Evolutionary conservation across 1,140 invertebrate genomes (phyloP), one percentile per base, ranked within the genome.

Genomic region (Myzus persicae): DNA sequence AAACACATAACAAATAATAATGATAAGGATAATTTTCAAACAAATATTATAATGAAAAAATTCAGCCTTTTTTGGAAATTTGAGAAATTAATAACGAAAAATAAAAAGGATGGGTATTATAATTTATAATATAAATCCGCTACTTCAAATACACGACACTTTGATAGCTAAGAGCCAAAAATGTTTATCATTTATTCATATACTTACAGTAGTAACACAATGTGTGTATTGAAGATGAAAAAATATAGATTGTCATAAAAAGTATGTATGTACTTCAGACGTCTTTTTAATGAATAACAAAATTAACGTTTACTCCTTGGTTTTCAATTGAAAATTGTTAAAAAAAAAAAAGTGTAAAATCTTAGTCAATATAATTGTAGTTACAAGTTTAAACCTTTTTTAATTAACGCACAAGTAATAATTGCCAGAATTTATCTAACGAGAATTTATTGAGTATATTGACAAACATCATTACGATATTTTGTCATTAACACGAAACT

Each of bases 361-460:
- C 24, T 85, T 44, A 14, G 20, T 82, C 40, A 44, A 85, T 85
- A 2, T n/a, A n/a, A n/a, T n/a, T 76, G 59, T 76, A 31, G 14
- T 14, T 84, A 84, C 84, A 76, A 18, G 20, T 48, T 51, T 38
- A 89, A 54, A 38, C 36, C n/a, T 89, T 38, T 36, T 89, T 89
- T 54, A 54, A 89, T 89, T 89, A 54, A 54, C 31, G 20, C 38
- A 85, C 38, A 44, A 85, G 24, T n/a, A 6, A 76, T 76, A 76
- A 76, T 85, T 24, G 40, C 11, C 36, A 24, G 46, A 54, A 48
- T 40, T 42, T 67, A 42, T 90, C 31, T 36, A 67, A 67, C 40
- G 40, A 42, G n/a, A 59, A 67, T 67, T 90, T 40, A 90, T 90
- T 18, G 85, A 48, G n/a, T 89, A 89, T 89, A 89, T 89, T 89